Evolutionary conservation across 2,797 vertebrate genomes (phyloP), one percentile per base, ranked within the genome.

Genomic region (Pipistrellus nathusii): DNA sequence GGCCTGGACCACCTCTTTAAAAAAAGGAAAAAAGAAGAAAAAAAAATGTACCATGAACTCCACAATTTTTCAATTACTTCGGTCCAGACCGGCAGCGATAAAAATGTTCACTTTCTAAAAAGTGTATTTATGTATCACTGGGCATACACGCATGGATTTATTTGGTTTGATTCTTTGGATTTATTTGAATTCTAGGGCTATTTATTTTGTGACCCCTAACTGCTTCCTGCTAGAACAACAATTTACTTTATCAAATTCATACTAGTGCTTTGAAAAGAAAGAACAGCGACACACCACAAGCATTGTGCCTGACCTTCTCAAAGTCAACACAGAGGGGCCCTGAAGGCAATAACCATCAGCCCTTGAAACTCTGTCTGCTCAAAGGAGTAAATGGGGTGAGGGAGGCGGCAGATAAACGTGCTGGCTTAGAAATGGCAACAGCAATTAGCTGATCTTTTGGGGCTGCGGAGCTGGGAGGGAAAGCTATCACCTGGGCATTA

Each of bases 191-290:
- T 97, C 96, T 95, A 95, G 3, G 3, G 93, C 90, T 97, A 97
- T 97, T 97, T 97, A 97, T 96, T 97, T 97, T 95, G 96, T 94
- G 96, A 97, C 94, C 92, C 95, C 93, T 95, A 97, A 97, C 96
- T 97, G 96, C 97, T 97, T 97, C 97, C 97, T 95, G 97, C 73
- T 95, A 96, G 95, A 94, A 97, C 97, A 97, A 97, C 97, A 97
- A 97, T 97, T 97, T 97, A 97, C 90, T 97, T 97, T 97, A 97
- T 96, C 97, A 96, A 95, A 96, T 96, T 96, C 95, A 97, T 97
- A 96, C 92, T 94, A 85, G 96, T 82, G 95, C 96, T 97, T 96
- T 95, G 94, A 95, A 96, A 97, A 91, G 95, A 95, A 95, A 97
- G 92, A 95, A 85, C 80, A 83, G 95, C 90, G 81, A 84, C 96